Base-by-base conservation (phyloP, 1,140 invertebrate species). In the Dendrolimus punctatus region DNA sequence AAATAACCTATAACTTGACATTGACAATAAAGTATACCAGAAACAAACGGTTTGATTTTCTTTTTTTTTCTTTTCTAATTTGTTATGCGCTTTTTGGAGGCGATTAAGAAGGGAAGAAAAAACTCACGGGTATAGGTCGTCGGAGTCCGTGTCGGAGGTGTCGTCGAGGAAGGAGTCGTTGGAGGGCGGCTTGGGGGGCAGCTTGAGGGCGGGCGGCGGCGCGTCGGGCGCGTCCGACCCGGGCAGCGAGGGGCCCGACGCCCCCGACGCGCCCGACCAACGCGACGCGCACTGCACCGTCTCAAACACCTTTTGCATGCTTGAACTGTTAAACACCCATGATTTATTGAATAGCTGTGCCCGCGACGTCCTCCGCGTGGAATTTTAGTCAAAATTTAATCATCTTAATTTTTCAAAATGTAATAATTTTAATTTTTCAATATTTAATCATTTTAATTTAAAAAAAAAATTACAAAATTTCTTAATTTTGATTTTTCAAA, bases 291-390 rank as follows among this genome's bases (percentile, higher is more conserved):
- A 95, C 49, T 93, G 90, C 39, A 95, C 94, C 4, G 94, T 96
- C 65, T 95, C 94, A 73, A 96, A 96, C 46, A 92, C 95, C 75
- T 92, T 93, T 62, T 93, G 93, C 80, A 93, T 95, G 43, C 92
- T 90, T 55, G 93, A 91, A 49, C 92, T 93, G 79, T 0, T 76
- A 85, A 23, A 23, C 23, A 23, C 23, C 23, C 23, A 23, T 23
- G 3, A 23, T 23, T 2, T 23, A 23, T 23, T 23, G 23, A 23
- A 23, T n/a, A n/a, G n/a, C n/a, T n/a, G n/a, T n/a, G n/a, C n/a
- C n/a, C n/a, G n/a, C n/a, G n/a, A n/a, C n/a, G n/a, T n/a, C n/a
- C n/a, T n/a, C n/a, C n/a, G n/a, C n/a, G n/a, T n/a, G n/a, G n/a
- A n/a, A n/a, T n/a, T n/a, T n/a, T n/a, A n/a, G n/a, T n/a, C n/a